Evolutionary conservation across 2,888 invertebrate genomes (phyloP).

Genomic region (Drosophila vallismaia): DNA sequence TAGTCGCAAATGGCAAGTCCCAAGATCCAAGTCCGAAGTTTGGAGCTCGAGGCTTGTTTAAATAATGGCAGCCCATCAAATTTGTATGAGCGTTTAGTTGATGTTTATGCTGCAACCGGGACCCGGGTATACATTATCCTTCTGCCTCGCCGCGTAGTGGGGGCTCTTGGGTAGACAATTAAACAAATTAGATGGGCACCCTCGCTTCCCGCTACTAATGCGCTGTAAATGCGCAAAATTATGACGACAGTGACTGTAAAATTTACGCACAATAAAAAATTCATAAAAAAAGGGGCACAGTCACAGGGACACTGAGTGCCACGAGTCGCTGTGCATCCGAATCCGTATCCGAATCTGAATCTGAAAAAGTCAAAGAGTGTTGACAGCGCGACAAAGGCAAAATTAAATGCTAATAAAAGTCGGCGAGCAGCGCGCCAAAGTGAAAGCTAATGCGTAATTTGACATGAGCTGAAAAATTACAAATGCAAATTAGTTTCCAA

Average conservation of each 20-base stretch:
- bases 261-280: slow-evolving; percentile 50
- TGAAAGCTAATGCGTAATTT: slow-evolving; percentile 70
- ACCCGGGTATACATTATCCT: neutral
- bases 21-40: slow-evolving; percentile 52
- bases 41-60: slow-evolving; percentile 68
- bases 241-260: slow-evolving; percentile 35
- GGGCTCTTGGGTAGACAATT: slow-evolving; percentile 35
- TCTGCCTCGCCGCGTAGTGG: neutral
- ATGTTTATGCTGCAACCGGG: slow-evolving; percentile 51
- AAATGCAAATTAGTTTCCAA: slow-evolving; percentile 75
- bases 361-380: slow-evolving; percentile 52
- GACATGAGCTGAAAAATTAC: slow-evolving; percentile 77
- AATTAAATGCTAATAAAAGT: slow-evolving; percentile 73
- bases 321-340: slow-evolving; percentile 11
- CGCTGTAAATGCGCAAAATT: slow-evolving; percentile 40
- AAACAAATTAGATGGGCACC: slow-evolving; percentile 31
- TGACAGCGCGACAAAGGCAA: slow-evolving; percentile 62
- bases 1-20: slow-evolving; percentile 11
- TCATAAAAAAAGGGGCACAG: slow-evolving; percentile 41
- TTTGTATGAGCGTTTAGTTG: slow-evolving; percentile 75
- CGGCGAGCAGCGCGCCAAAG: slow-evolving; percentile 49
- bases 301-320: slow-evolving; percentile 3
- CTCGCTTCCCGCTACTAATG: slow-evolving; percentile 18
- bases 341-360: neutral
- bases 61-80: slow-evolving; percentile 73